A percentile compares a stretch with the other conserved stretches of the same genome.
These are phyloP conservation scores for Aphelenchoides fujianensis DNA, from an alignment of 1,140 invertebrate genomes.

Conservation along the genomic window DNA sequence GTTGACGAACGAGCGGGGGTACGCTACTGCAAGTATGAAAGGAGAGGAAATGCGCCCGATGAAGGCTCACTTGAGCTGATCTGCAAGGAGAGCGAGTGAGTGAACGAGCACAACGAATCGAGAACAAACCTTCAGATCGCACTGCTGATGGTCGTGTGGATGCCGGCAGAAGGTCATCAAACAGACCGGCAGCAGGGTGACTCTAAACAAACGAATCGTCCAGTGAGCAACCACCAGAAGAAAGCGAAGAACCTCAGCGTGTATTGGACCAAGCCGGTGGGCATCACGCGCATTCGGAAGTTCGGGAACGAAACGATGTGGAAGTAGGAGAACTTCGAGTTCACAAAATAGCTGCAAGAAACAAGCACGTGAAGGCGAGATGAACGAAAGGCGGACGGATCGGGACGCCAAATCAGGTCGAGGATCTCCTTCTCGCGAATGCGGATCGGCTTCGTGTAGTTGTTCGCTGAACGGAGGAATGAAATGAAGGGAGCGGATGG, in stretches of 20 bases:
- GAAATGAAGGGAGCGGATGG: too few relatives aligned
- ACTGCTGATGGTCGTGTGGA: constrained; percentile 57
- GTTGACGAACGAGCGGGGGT: constrained; percentile 49
- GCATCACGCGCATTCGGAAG: constrained; percentile 58
- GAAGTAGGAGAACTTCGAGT: constrained; percentile 59
- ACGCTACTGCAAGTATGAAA: constrained; percentile 53
- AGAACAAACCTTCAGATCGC: constrained; percentile 40
- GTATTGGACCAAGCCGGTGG: constrained; percentile 53
- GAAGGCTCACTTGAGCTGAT: constrained; percentile 55
- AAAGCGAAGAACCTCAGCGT: constrained; percentile 59
- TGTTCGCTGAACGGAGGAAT: too few relatives aligned
- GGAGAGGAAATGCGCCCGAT: background rate
- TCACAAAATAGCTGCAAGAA: constrained; percentile 42
- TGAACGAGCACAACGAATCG: too few relatives aligned
- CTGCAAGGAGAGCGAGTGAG: too few relatives aligned
- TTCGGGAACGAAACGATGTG: constrained; percentile 60
- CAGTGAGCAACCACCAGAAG: too few relatives aligned
- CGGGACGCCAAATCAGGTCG: constrained; percentile 58
- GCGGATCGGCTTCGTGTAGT: constrained; percentile 56
- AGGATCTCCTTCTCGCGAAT: constrained; percentile 54
- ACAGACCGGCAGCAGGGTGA: constrained; percentile 53
- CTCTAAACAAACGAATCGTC: constrained; percentile 35
- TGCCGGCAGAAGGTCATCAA: constrained; percentile 59
- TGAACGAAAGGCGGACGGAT: constrained; percentile 49
- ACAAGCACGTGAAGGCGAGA: background rate